Conservation (phyloP, 2,888 invertebrate species). For the Ernsta delagoae region DNA sequence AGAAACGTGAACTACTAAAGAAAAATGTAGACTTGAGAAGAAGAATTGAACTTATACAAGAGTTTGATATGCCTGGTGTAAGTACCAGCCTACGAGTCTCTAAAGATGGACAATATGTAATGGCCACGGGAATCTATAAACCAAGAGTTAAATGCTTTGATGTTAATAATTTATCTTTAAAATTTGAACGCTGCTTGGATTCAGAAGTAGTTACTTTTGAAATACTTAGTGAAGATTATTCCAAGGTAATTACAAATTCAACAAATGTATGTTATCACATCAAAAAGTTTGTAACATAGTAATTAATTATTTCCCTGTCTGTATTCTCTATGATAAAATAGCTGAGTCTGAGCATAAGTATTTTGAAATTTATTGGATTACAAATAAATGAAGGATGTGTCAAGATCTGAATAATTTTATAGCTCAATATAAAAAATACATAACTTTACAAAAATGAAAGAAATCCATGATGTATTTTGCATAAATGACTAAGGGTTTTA, state of each 20-base stretch:
- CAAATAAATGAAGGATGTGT: too few relatives aligned
- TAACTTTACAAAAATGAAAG: too few relatives aligned
- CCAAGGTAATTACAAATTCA: slow-evolving; percentile 87
- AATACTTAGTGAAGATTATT: slow-evolving; percentile 97
- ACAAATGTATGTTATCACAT: too few relatives aligned
- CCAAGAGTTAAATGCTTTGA: slow-evolving; percentile 98
- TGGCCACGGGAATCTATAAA: slow-evolving; percentile 98
- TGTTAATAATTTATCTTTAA: slow-evolving; percentile 96
- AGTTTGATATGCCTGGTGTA: slow-evolving; percentile 99
- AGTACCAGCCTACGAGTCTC: slow-evolving; percentile 94
- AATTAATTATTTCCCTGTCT: too few relatives aligned
- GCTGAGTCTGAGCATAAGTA: too few relatives aligned
- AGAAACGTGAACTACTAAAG: slow-evolving; percentile 91
- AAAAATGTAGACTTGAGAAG: slow-evolving; percentile 95
- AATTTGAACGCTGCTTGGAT: slow-evolving; percentile 99
- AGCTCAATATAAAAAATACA: too few relatives aligned
- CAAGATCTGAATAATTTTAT: too few relatives aligned
- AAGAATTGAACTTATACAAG: slow-evolving; percentile 98
- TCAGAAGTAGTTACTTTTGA: slow-evolving; percentile 98
- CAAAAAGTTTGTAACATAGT: too few relatives aligned
- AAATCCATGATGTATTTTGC: too few relatives aligned
- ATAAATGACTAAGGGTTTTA: too few relatives aligned
- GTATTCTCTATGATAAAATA: too few relatives aligned
- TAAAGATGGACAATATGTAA: slow-evolving; percentile 95
- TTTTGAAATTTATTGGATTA: too few relatives aligned